Evolutionary conservation across 2,797 vertebrate species (phyloP), one percentile per base, ranked within the genome.

Genomic region (Cottoperca gobio): DNA sequence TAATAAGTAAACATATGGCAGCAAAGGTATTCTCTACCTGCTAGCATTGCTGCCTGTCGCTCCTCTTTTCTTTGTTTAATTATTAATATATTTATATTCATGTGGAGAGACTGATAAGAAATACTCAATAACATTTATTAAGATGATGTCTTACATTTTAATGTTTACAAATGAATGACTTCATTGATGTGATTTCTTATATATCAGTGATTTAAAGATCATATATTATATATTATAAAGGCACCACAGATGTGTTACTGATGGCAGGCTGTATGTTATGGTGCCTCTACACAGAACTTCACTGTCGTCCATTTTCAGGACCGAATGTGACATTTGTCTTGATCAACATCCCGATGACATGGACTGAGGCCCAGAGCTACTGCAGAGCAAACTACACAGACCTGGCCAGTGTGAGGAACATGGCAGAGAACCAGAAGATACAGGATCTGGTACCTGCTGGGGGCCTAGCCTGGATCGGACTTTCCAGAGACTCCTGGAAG

Each of bases 341-440:
- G 3, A 39, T 42, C 5, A 1, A 6, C 17, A 12, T 0, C 0
- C 0, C 0, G 2, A 70, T 63, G 31, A 59, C 8, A 3, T 90
- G 86, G 86, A n/a, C 21, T 19, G 39, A 58, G 1, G 88, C 84
- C 33, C 84, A 82, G 81, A 71, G 19, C 39, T 21, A 64, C 81
- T 88, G 88, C 73, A 85, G 76, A 33, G 3, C 17, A 13, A 1
- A 68, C 28, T n/a, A 80, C 81, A 88, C 68, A 3, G 88, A 89
- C 78, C 63, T 91, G 77, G 76, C 77, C 73, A 86, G 79, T 40
- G 54, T 89, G 12, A 83, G 58, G 13, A 68, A 33, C 35, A 6
- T 1, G 28, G 0, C 7, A 1, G 79, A 84, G 24, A 74, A 69
- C 43, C 2, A 57, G 23, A 5, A 24, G 54, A 17, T 86, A 2